Percentiles rank a stretch among this genome's conserved stretches.
Evolutionary conservation across 2,113 vertebrate genomes (phyloP).

Genomic region (Uropsilus gracilis): DNA sequence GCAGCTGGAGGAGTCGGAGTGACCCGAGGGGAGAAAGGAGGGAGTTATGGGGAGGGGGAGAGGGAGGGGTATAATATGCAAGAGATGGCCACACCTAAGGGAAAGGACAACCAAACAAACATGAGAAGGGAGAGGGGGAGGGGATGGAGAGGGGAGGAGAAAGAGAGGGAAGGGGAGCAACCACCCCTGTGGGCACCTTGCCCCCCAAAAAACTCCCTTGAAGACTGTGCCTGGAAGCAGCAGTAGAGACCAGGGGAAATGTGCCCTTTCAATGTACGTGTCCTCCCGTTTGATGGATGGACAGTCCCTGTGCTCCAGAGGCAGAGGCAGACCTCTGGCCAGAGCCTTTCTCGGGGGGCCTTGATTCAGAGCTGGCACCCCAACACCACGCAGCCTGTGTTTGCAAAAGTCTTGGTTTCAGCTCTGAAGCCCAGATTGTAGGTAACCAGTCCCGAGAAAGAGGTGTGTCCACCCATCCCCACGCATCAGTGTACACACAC

Average conservation of each 20-base stretch:
- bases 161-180: background rate
- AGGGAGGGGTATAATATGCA: no score
- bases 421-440: background rate
- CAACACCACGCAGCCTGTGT: background rate
- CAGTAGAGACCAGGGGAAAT: background rate
- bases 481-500: no score
- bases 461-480: no score
- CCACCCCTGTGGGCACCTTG: background rate
- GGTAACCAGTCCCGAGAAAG: background rate
- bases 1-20: no score
- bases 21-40: no score
- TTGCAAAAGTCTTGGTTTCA: background rate
- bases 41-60: no score
- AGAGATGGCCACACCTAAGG: no score
- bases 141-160: background rate
- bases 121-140: background rate
- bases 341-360: no score
- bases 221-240: background rate
- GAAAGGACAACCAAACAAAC: no score
- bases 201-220: background rate
- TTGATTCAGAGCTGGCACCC: background rate
- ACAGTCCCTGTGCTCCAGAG: background rate
- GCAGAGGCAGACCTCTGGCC: background rate
- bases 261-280: background rate
- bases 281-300: background rate